Base-by-base conservation (phyloP, 2,888 invertebrate genomes). In the Tetrapedia diversipes region DNA sequence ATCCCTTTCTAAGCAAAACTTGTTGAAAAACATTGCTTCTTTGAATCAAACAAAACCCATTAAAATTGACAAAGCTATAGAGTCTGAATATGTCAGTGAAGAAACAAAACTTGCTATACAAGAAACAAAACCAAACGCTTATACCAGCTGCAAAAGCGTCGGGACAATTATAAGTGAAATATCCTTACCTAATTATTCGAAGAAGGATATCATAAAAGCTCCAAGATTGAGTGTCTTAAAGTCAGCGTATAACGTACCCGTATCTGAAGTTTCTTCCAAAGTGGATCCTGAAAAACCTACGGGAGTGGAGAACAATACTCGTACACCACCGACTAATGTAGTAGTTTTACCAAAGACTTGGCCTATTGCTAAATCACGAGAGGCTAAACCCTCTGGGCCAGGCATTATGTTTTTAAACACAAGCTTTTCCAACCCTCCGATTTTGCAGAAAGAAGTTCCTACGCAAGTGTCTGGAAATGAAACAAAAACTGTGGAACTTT, bases 151-250 rank as follows among this genome's bases (percentile, higher is more conserved):
- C 29, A 84, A 85, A 57, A 81, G 81, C 8, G 74, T 84, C 1
- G 80, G 82, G 11, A 77, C 80, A 4, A 75, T 79, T 39, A 60
- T 83, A 0, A 65, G 80, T 6, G 80, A 80, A 11, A 79, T 59
- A 66, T 73, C 84, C 0, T 68, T 81, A 57, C 32, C 71, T 11
- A 82, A 53, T 67, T 87, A 85, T 24, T 24, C 69, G 0, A 80
- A 82, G 16, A 89, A 86, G 29, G 79, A 83, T 57, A 80, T 89
- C 0, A 80, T 89, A 49, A 88, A 88, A 72, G 86, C 87, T 4
- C 80, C 89, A 0, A 84, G 82, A 22, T 64, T 89, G 4, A 89
- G 83, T 47, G 79, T 88, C 6, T 43, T 88, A 32, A 86, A 84
- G 34, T 53, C 79, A 6, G 67, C 45, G 0, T 79, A 77, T 29